phyloP scores from a whole-genome alignment of 2,888 invertebrate species.

The Drosophila anceps region DNA sequence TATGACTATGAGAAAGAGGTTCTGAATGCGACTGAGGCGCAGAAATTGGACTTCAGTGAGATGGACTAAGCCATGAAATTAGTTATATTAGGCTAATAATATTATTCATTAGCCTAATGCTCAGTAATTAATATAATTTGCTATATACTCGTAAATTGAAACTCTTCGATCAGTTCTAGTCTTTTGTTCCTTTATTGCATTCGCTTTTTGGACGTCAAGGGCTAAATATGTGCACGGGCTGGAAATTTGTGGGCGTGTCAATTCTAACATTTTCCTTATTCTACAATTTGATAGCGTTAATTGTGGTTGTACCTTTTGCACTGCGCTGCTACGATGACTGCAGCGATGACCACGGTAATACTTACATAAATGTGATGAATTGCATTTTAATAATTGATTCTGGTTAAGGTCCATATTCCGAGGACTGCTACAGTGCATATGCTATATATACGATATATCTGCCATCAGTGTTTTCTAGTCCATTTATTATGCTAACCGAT shows the following conservation, averaged over 20 bases:
- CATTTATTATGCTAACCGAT: conserved; percentile 30
- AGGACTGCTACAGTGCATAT: conserved; percentile 16
- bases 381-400: neutral
- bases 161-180: neutral
- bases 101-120: neutral
- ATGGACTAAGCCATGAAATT: neutral
- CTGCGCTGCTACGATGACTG: conserved; percentile 37
- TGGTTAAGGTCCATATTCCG: conserved; percentile 2
- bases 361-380: neutral
- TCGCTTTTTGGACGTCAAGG: conserved; percentile 1
- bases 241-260: conserved; percentile 28
- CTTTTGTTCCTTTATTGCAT: neutral
- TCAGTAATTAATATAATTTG: conserved; percentile 1
- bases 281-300: conserved; percentile 17
- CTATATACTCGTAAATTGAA: neutral
- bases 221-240: conserved; percentile 17
- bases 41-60: neutral
- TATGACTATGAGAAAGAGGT: conserved; percentile 3
- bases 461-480: conserved; percentile 20
- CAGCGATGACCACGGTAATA: neutral
- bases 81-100: neutral
- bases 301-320: neutral
- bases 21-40: neutral
- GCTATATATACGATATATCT: conserved; percentile 17
- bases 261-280: conserved; percentile 24